A percentile compares a stretch with the other conserved stretches of the same genome.
phyloP scores from a whole-genome alignment of 2,888 invertebrate species.

The Eupithecia vulgata region DNA sequence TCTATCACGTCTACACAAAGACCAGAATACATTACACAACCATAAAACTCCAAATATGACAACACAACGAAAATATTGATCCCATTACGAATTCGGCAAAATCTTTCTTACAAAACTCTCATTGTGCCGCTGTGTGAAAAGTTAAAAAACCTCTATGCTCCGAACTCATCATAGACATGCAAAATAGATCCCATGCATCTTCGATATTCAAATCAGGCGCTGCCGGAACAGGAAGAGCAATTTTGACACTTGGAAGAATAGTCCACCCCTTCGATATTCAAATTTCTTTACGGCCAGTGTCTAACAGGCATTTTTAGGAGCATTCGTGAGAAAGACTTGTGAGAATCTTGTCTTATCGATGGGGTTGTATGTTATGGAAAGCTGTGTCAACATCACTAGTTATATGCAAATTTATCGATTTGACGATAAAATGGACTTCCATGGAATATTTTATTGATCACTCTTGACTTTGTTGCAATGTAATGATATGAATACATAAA shows the following conservation, averaged over 20 bases:
- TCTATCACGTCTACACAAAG: slow-evolving; percentile 61
- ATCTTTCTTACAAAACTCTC: slow-evolving; percentile 55
- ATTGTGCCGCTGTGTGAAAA: slow-evolving; percentile 69
- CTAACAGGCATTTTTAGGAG: slow-evolving; percentile 52
- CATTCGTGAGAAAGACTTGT: slow-evolving; percentile 64
- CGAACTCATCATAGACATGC: slow-evolving; percentile 70
- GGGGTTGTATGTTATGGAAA: slow-evolving; percentile 77
- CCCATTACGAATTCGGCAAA: slow-evolving; percentile 76
- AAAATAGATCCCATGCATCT: slow-evolving; percentile 67
- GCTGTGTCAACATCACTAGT: slow-evolving; percentile 79
- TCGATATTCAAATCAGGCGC: slow-evolving; percentile 77
- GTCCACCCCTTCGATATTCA: slow-evolving; percentile 75
- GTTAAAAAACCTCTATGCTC: slow-evolving; percentile 54
- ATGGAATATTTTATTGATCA: slow-evolving; percentile 40
- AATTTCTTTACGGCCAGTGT: slow-evolving; percentile 74
- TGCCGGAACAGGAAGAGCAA: slow-evolving; percentile 77
- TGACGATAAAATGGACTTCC: slow-evolving; percentile 51
- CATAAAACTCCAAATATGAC: slow-evolving; percentile 75
- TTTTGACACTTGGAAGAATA: slow-evolving; percentile 82
- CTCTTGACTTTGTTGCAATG: slow-evolving; percentile 38
- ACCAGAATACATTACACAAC: slow-evolving; percentile 59
- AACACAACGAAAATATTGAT: slow-evolving; percentile 79
- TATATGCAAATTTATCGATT: slow-evolving; percentile 72
- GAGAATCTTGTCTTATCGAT: slow-evolving; percentile 70
- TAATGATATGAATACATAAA: not conserved